A percentile compares a stretch with the other conserved stretches of the same genome.
These are phyloP conservation scores for Ceratina japonica DNA, from an alignment of 1,140 invertebrate genomes.

Conservation along the genomic window DNA sequence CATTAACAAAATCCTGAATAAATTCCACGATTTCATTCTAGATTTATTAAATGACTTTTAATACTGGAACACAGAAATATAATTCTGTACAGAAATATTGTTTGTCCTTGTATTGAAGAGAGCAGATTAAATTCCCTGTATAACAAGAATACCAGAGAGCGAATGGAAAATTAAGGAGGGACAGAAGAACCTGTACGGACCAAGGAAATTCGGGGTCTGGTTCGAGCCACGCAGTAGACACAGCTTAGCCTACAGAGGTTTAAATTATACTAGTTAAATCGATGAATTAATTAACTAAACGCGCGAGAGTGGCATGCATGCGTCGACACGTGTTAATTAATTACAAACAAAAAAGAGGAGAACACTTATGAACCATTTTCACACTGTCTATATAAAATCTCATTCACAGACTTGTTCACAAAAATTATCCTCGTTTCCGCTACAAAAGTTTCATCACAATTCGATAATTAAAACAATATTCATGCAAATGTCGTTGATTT, in stretches of 20 bases:
- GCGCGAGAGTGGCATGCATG: slow-evolving; percentile 10
- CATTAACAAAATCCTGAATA: too few relatives aligned
- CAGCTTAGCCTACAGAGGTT: slow-evolving; percentile 69
- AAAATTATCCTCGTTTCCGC: too few relatives aligned
- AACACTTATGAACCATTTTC: not conserved
- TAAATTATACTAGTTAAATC: slow-evolving; percentile 25
- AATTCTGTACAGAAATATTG: too few relatives aligned
- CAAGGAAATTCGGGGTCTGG: slow-evolving; percentile 64
- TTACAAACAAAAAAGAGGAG: too few relatives aligned
- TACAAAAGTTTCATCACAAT: too few relatives aligned
- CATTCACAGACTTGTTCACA: not conserved
- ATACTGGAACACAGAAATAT: too few relatives aligned
- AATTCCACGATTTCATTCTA: too few relatives aligned
- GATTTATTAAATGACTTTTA: too few relatives aligned
- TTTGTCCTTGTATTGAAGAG: too few relatives aligned
- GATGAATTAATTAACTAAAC: slow-evolving; percentile 38
- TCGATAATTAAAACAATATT: too few relatives aligned
- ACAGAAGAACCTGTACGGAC: slow-evolving; percentile 43
- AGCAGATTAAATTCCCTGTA: slow-evolving; percentile 2
- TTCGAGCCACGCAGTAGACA: slow-evolving; percentile 67
- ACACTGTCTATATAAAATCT: not conserved
- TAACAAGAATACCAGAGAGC: not conserved
- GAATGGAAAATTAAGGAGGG: not conserved
- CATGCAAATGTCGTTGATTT: too few relatives aligned
- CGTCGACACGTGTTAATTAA: not conserved